Evolutionary conservation across 2,888 invertebrate genomes (phyloP).

Genomic region (Coronaproctus castanopsis): DNA sequence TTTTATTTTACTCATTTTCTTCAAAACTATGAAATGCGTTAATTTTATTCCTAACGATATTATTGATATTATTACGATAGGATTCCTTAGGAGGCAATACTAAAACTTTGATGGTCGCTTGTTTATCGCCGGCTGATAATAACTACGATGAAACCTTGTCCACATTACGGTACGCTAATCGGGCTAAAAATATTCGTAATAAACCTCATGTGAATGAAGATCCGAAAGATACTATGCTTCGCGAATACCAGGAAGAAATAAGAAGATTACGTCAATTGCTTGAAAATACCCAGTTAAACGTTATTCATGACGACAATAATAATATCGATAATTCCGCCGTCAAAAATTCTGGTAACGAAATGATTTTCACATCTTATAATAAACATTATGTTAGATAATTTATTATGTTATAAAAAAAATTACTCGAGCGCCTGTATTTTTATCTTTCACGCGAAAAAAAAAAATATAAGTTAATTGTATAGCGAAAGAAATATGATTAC

Average conservation of each 20-base stretch:
- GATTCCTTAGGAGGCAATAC: slow-evolving; percentile 73
- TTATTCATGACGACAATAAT: not conserved
- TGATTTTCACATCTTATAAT: too few relatives aligned
- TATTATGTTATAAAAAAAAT: too few relatives aligned
- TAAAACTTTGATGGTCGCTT: slow-evolving; percentile 71
- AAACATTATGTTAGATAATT: too few relatives aligned
- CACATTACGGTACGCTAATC: slow-evolving; percentile 60
- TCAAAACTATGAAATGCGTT: too few relatives aligned
- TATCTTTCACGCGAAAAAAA: too few relatives aligned
- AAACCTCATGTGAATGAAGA: slow-evolving; percentile 71
- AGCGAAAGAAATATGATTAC: too few relatives aligned
- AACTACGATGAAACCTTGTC: slow-evolving; percentile 69
- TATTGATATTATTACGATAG: too few relatives aligned
- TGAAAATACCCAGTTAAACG: slow-evolving; percentile 22
- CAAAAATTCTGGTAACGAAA: too few relatives aligned
- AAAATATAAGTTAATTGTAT: too few relatives aligned
- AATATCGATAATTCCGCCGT: not conserved
- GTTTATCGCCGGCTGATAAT: slow-evolving; percentile 58
- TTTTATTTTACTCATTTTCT: too few relatives aligned
- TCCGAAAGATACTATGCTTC: slow-evolving; percentile 66
- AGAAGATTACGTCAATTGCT: slow-evolving; percentile 40
- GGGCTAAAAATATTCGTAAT: slow-evolving; percentile 72
- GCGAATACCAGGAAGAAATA: slow-evolving; percentile 71
- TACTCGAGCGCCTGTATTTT: too few relatives aligned
- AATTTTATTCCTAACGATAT: too few relatives aligned